Base-by-base conservation (phyloP, 37 sponge, comb jelly and placozoan genomes). In the Spongia lamella region DNA sequence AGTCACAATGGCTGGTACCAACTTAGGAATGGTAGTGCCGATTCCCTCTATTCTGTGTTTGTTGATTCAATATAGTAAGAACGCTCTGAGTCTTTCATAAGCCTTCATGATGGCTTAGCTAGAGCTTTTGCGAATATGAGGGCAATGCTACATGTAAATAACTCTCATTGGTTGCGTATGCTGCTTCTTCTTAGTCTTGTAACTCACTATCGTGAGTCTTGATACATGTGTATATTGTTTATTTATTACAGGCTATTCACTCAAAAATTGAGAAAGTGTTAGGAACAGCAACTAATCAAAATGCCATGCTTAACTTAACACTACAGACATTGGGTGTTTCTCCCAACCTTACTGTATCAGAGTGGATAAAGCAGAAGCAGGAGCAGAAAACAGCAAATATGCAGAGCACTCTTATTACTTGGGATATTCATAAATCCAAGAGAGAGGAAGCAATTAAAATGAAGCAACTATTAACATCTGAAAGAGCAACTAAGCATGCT, bases 301-400 rank as follows among this genome's bases (percentile, higher is more conserved):
- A 92, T 72, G 47, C 21, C 9, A 51, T 77, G 55, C 38, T 92
- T n/a, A 57, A 60, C 3, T 14, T 51, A 14, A 30, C 61, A 16
- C 76, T 93, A 81, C 59, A 70, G 7, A 51, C 67, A 49, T 52
- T 88, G 68, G 89, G 89, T 1, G 32, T 81, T 25, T 61, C 57
- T 52, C 68, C 76, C 49, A 66, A 86, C 14, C 93, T 86, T 16
- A 85, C 93, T 19, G 93, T 93, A 38, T 78, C 89, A 17, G 83
- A 93, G 53, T 93, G 93, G 93, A 38, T 93, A 63, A 61, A 85
- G 55, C 61, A 66, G 60, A 93, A 93, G 72, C 51, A 82, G 20
- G 62, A 84, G 37, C 75, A 88, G 68, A 84, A 81, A 76, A 83
- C 70, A 63, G 33, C 52, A 20, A 65, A 85, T 20, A 9, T 88